Evolutionary conservation across 2,797 vertebrate species (phyloP), one percentile per base, ranked within the genome.

Genomic region (Tiaroga cobitis): DNA sequence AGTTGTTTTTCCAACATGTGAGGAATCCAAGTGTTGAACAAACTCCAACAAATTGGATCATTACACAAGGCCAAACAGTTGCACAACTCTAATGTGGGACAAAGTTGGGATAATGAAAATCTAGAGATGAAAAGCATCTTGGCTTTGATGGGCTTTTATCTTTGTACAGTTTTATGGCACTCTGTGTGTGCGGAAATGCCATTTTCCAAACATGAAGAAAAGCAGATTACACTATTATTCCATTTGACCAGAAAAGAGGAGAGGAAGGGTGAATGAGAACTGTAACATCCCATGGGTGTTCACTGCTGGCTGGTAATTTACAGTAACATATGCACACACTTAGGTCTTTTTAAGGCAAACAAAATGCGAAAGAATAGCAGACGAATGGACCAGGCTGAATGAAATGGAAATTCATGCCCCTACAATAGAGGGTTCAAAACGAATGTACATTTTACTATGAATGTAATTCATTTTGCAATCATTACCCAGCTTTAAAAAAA

Each of bases 11-110:
- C 82, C 82, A 85, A 65, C 82, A 86, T 79, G 72, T 41, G 65
- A 86, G 77, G 81, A 81, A 85, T 85, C 76, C 82, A 88, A 87
- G 82, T 59, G 77, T 86, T 84, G 80, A 90, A 89, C 68, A 69
- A 46, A 56, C 83, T 88, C 87, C 87, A 88, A 82, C 75, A 83
- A 81, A 87, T 73, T 86, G 68, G 80, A 86, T 83, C 70, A 61
- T 79, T 87, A 69, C 63, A 85, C 87, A 82, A 87, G 63, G 86
- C 86, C 88, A 88, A 88, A 85, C 82, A 61, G 86, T 91, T 89
- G 87, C 89, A 85, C 84, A 89, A 90, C 82, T 86, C 54, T 76
- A 81, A 85, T 85, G 85, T 82, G 73, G 76, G 83, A 87, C 88
- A 84, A 79, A 85, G 86, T 88, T 83, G 51, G 82, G 85, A 86